phyloP scores from a whole-genome alignment of 2,797 vertebrate genomes.

The Threskiornis aethiopicus region DNA sequence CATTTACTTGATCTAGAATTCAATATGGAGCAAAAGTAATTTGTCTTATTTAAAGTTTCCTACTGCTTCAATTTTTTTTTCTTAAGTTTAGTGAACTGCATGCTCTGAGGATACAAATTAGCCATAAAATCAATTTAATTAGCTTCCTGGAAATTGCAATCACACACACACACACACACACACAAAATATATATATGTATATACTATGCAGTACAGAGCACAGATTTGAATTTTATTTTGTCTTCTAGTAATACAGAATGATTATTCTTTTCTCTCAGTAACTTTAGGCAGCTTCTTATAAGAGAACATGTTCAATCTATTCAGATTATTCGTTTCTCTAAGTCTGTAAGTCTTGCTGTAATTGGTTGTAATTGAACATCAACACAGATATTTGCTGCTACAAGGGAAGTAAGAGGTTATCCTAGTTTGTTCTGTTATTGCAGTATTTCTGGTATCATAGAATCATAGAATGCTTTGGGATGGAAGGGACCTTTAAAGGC shows the following conservation, averaged over 20 bases:
- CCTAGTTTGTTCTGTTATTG: neutral
- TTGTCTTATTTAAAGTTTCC: neutral
- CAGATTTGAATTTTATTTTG: neutral
- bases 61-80: neutral
- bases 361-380: neutral
- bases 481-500: too few species aligned
- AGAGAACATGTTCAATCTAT: neutral
- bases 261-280: neutral
- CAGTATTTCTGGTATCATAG: neutral
- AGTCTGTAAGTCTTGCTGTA: neutral
- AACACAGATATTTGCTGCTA: neutral
- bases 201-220: neutral
- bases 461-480: too few species aligned
- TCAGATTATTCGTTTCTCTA: neutral
- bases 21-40: neutral
- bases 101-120: neutral
- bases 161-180: too few species aligned
- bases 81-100: neutral
- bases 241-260: neutral
- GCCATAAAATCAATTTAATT: constrained; percentile 15
- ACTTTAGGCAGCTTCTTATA: neutral
- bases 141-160: neutral
- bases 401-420: neutral
- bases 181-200: too few species aligned
- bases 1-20: neutral